Conservation (phyloP, 2,888 invertebrate species). For the Incurvaria masculella region DNA sequence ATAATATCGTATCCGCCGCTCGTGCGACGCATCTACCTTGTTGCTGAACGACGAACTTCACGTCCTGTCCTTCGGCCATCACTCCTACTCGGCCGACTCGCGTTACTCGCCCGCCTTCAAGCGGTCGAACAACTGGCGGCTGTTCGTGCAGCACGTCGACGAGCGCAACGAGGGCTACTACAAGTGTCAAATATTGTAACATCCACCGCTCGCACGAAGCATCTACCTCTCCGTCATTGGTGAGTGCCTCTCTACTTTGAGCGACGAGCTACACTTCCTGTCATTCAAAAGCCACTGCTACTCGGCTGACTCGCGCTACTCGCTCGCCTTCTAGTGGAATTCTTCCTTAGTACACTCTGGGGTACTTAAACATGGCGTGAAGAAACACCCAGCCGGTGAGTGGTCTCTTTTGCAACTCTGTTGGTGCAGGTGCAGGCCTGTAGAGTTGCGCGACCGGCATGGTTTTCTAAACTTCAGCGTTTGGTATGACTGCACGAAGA, state of each 20-base stretch:
- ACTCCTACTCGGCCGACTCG: slow-evolving; percentile 62
- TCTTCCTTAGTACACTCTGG: too few species aligned
- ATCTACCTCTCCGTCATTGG: slow-evolving; percentile 70
- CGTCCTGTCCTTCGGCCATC: slow-evolving; percentile 65
- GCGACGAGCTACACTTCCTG: slow-evolving; percentile 65
- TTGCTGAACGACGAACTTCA: slow-evolving; percentile 68
- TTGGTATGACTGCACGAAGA: too few species aligned
- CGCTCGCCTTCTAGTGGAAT: slow-evolving; percentile 64
- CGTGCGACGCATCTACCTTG: slow-evolving; percentile 64
- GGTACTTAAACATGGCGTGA: too few species aligned
- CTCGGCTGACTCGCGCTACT: slow-evolving; percentile 65
- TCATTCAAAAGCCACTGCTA: slow-evolving; percentile 66
- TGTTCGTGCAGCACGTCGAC: slow-evolving; percentile 68
- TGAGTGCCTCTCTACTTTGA: slow-evolving; percentile 49
- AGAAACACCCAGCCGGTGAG: too few species aligned
- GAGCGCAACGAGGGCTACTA: slow-evolving; percentile 75
- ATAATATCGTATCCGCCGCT: slow-evolving; percentile 73
- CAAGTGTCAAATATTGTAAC: slow-evolving; percentile 77
- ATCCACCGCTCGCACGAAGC: slow-evolving; percentile 68
- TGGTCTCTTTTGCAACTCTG: too few species aligned
- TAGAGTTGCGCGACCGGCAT: too few species aligned
- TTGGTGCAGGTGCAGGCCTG: too few species aligned
- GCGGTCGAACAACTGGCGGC: slow-evolving; percentile 74
- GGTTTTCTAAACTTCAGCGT: too few species aligned
- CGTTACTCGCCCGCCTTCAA: slow-evolving; percentile 68